These are phyloP conservation scores for Perca schrenkii DNA, from an alignment of 2,113 vertebrate genomes.

Conservation along the genomic window DNA sequence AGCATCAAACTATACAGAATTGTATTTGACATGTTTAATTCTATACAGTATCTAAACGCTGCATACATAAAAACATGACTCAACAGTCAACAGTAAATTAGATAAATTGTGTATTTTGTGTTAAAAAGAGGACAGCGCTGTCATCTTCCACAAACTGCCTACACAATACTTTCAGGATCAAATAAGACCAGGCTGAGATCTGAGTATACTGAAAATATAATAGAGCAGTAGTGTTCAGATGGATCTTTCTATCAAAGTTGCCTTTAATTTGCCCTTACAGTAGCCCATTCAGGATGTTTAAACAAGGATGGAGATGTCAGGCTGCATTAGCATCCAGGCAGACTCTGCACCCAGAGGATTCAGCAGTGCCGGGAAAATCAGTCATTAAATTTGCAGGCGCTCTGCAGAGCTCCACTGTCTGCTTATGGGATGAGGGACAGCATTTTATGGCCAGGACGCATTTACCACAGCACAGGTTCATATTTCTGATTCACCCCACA, in stretches of 20 bases:
- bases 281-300: conserved; percentile 61
- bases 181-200: not conserved
- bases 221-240: conserved; percentile 26
- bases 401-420: conserved; percentile 53
- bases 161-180: conserved; percentile 14
- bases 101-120: conserved; percentile 7
- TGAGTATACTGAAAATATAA: conserved; percentile 23
- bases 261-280: conserved; percentile 65
- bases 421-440: conserved; percentile 37
- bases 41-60: not conserved
- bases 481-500: conserved; percentile 51
- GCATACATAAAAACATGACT: not conserved
- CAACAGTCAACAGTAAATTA: not conserved
- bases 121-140: not conserved
- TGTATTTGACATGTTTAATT: conserved; percentile 8
- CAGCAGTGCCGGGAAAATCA: conserved; percentile 66
- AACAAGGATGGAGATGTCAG: conserved; percentile 78
- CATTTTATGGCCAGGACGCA: conserved; percentile 33
- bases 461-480: conserved; percentile 42
- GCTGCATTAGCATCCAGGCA: conserved; percentile 72
- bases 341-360: conserved; percentile 68
- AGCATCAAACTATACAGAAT: conserved; percentile 4
- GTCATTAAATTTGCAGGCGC: conserved; percentile 82
- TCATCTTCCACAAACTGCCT: conserved; percentile 31
- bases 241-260: conserved; percentile 22